Evolutionary conservation across 2,113 vertebrate genomes (phyloP).

Genomic region (Callipepla squamata): DNA sequence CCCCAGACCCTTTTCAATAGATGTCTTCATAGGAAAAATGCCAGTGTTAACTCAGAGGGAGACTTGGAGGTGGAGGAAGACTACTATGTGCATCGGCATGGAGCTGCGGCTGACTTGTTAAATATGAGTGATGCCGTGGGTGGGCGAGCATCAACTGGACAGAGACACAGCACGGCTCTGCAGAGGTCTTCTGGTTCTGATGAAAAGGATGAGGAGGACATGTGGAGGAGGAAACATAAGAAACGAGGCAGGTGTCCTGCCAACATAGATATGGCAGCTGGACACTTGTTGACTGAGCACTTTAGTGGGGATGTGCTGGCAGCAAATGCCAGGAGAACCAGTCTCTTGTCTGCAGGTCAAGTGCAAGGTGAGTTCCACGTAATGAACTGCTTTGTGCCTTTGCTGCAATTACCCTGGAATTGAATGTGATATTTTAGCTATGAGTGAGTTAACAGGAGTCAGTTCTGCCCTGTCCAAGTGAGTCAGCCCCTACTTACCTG

Average conservation of each 20-base stretch:
- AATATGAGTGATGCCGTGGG: neutral
- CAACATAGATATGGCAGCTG: neutral
- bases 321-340: slow-evolving; percentile 49
- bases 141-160: slow-evolving; percentile 1
- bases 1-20: slow-evolving; percentile 16
- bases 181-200: slow-evolving; percentile 61
- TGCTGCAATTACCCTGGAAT: slow-evolving; percentile 32
- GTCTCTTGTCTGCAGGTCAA: slow-evolving; percentile 48
- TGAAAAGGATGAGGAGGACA: slow-evolving; percentile 40
- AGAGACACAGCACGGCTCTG: neutral
- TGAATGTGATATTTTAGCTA: neutral
- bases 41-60: slow-evolving; percentile 69
- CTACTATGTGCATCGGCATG: neutral
- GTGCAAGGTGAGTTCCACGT: slow-evolving; percentile 63
- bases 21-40: slow-evolving; percentile 57
- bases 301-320: slow-evolving; percentile 27
- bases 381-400: slow-evolving; percentile 3
- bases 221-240: slow-evolving; percentile 24
- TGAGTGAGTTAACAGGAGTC: slow-evolving; percentile 6
- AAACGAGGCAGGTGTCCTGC: slow-evolving; percentile 27
- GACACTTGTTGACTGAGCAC: slow-evolving; percentile 33
- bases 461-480: neutral
- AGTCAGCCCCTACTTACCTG: slow-evolving; percentile 50
- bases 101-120: neutral
- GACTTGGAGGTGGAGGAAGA: slow-evolving; percentile 78